These are phyloP conservation scores for Macrosiphum euphorbiae DNA, from an alignment of 2,888 invertebrate genomes.

Conservation along the genomic window DNA sequence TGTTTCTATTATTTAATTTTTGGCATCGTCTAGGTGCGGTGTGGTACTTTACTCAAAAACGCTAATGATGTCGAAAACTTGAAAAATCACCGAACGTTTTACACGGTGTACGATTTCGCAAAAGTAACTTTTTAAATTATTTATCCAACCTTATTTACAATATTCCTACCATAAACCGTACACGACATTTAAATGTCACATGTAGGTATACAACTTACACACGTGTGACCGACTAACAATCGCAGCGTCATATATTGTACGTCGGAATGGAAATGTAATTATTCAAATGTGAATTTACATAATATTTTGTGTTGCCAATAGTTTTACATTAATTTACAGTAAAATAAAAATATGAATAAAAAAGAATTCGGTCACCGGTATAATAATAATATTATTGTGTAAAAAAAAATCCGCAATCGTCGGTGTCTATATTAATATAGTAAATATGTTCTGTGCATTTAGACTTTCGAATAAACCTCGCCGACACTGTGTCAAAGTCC, in stretches of 20 bases:
- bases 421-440: not conserved
- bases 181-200: constrained; percentile 2
- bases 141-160: not conserved
- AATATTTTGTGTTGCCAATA: not conserved
- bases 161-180: not conserved
- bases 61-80: not conserved
- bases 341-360: not conserved
- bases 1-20: not conserved
- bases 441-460: not conserved
- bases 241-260: not conserved
- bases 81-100: not conserved
- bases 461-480: not conserved
- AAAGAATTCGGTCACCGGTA: not conserved
- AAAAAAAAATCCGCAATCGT: not conserved
- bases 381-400: not conserved
- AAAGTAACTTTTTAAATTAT: constrained; percentile 20
- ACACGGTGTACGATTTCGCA: not conserved
- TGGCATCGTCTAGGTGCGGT: not conserved
- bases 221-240: not conserved
- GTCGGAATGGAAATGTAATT: not conserved
- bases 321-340: not conserved
- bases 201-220: not conserved
- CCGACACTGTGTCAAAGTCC: not conserved
- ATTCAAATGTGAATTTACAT: not conserved
- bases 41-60: not conserved